Evolutionary conservation across 2,888 invertebrate genomes (phyloP).

Genomic region (Eudemis profundana): DNA sequence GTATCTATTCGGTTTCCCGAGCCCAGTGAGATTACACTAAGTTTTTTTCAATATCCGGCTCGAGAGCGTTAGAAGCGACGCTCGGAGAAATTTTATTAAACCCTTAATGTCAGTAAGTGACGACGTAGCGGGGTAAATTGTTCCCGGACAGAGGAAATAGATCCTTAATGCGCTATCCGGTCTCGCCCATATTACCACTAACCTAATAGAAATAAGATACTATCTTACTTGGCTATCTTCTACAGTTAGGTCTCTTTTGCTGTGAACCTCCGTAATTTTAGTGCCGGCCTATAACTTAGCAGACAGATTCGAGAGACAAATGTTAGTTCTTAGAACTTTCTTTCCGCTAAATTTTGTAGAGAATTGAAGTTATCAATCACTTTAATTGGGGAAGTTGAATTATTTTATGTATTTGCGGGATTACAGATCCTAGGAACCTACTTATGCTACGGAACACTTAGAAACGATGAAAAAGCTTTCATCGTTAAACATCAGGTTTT

Average conservation of each 20-base stretch:
- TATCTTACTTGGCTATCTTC: not conserved
- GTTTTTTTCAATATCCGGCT: constrained; percentile 28
- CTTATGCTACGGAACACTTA: no score
- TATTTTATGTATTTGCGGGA: not conserved
- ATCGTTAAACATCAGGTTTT: no score
- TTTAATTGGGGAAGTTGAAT: constrained; percentile 9
- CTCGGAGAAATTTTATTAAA: constrained; percentile 41
- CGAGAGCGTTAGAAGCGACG: not conserved
- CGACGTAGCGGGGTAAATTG: constrained; percentile 12
- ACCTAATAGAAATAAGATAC: not conserved
- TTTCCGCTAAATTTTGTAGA: constrained; percentile 13
- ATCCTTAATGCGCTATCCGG: not conserved
- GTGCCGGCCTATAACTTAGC: constrained; percentile 5
- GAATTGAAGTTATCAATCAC: constrained; percentile 22
- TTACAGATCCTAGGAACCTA: no score
- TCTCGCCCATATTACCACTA: not conserved
- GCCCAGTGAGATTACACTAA: not conserved
- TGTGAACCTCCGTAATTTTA: not conserved
- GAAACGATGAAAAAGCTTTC: no score
- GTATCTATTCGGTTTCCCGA: not conserved
- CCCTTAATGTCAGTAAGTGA: constrained; percentile 37
- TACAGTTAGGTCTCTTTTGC: constrained; percentile 1
- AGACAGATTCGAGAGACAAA: constrained; percentile 25
- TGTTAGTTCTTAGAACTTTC: constrained; percentile 28
- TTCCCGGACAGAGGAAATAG: not conserved